Evolutionary conservation across 2,113 vertebrate species (phyloP).

Genomic region (Cricetomys ansorgei): DNA sequence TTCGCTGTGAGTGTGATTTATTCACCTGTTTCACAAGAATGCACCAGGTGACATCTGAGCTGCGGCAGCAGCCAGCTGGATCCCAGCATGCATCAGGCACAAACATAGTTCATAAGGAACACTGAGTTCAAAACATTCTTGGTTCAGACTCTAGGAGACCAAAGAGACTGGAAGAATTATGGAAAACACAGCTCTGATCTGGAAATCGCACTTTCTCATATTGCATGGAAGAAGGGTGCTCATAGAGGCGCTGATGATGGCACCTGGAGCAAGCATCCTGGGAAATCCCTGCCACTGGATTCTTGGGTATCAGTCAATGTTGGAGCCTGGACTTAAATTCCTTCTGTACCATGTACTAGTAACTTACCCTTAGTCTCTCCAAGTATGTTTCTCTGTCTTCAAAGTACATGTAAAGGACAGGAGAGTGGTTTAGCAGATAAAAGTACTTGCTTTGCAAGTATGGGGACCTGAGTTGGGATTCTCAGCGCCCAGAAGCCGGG

Average conservation of each 20-base stretch:
- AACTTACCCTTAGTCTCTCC: background rate
- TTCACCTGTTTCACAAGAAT: slow-evolving; percentile 60
- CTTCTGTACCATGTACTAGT: background rate
- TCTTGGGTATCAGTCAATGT: background rate
- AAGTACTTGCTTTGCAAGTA: background rate
- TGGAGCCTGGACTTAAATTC: background rate
- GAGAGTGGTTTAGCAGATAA: background rate
- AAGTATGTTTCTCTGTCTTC: background rate
- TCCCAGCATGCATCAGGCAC: slow-evolving; percentile 72
- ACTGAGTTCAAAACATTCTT: slow-evolving; percentile 46
- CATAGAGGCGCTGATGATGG: background rate
- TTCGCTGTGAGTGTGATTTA: slow-evolving; percentile 70
- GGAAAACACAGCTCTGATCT: background rate
- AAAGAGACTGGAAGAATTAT: slow-evolving; percentile 10
- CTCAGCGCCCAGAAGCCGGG: background rate
- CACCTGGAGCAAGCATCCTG: accelerated
- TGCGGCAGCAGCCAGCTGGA: slow-evolving; percentile 65
- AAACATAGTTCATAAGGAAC: slow-evolving; percentile 67
- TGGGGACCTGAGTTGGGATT: background rate
- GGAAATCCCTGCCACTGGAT: background rate
- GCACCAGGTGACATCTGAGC: slow-evolving; percentile 79
- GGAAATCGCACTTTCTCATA: background rate
- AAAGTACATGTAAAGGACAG: background rate
- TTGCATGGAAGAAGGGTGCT: background rate
- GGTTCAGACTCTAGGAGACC: background rate